Conservation (phyloP, 2,113 vertebrate genomes). For the Bolborhynchus lineola region DNA sequence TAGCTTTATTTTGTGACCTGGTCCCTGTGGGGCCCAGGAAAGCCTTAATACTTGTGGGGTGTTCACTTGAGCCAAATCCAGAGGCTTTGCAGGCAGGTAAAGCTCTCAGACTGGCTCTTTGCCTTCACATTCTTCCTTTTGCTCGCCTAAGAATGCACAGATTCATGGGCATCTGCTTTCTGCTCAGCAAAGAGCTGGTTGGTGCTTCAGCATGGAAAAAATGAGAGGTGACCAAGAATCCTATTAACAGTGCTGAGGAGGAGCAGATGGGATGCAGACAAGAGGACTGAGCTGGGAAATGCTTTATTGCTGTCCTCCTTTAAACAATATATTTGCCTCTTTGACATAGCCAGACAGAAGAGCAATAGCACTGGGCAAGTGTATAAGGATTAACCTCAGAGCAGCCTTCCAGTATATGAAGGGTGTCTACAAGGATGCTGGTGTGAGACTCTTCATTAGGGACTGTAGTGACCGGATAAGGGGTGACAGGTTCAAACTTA, state of each 20-base stretch:
- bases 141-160: accelerated
- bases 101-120: not conserved
- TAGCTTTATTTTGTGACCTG: not conserved
- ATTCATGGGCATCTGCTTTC: not conserved
- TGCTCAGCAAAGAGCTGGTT: not conserved
- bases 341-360: not conserved
- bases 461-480: not conserved
- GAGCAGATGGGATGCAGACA: not conserved
- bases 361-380: not conserved
- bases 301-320: not conserved
- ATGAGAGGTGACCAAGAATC: not conserved
- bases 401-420: not conserved
- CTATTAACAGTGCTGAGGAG: not conserved
- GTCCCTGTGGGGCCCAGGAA: not conserved
- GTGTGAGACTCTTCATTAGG: not conserved
- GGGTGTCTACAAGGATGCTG: not conserved
- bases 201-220: not conserved
- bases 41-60: not conserved
- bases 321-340: not conserved
- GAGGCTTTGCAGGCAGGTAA: not conserved
- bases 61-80: not conserved
- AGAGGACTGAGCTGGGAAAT: not conserved
- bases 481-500: not conserved
- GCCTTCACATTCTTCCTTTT: not conserved
- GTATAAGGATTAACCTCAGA: not conserved